Conservation (phyloP, 1,140 invertebrate species). For the Diabrotica virgifera region DNA sequence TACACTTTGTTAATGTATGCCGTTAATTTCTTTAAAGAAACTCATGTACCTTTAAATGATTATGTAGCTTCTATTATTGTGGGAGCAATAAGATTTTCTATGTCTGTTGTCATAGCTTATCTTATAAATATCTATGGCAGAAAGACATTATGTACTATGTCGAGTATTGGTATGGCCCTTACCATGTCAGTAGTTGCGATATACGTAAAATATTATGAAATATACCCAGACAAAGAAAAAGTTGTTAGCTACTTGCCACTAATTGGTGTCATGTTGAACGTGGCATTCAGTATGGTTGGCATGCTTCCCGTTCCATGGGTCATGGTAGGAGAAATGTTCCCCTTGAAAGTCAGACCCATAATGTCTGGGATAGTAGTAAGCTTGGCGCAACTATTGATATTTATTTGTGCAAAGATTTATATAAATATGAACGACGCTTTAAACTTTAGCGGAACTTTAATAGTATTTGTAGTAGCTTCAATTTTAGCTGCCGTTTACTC, state of each 20-base stretch:
- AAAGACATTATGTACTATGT: constrained; percentile 63
- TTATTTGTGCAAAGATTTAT: constrained; percentile 68
- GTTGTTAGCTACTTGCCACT: constrained; percentile 58
- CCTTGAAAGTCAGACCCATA: constrained; percentile 62
- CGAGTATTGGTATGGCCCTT: constrained; percentile 61
- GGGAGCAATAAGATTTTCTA: constrained; percentile 64
- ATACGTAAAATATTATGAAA: constrained; percentile 51
- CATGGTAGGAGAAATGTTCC: constrained; percentile 72
- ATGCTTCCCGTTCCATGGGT: constrained; percentile 73
- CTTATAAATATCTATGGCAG: constrained; percentile 70
- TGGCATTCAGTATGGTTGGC: constrained; percentile 70
- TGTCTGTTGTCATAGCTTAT: constrained; percentile 64
- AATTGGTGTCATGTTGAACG: constrained; percentile 63
- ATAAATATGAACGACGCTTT: constrained; percentile 57
- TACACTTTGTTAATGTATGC: constrained; percentile 77
- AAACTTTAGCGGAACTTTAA: constrained; percentile 69
- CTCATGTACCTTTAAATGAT: constrained; percentile 64
- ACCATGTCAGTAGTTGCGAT: constrained; percentile 58
- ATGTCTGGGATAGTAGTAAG: constrained; percentile 68
- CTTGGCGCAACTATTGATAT: constrained; percentile 68
- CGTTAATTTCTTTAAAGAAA: constrained; percentile 65
- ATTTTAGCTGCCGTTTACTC: constrained; percentile 65
- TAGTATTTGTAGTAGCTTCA: constrained; percentile 70
- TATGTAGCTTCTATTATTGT: constrained; percentile 72
- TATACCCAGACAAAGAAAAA: constrained; percentile 45